Conservation (phyloP, 2,888 invertebrate genomes). For the Ditula angustiorana region DNA sequence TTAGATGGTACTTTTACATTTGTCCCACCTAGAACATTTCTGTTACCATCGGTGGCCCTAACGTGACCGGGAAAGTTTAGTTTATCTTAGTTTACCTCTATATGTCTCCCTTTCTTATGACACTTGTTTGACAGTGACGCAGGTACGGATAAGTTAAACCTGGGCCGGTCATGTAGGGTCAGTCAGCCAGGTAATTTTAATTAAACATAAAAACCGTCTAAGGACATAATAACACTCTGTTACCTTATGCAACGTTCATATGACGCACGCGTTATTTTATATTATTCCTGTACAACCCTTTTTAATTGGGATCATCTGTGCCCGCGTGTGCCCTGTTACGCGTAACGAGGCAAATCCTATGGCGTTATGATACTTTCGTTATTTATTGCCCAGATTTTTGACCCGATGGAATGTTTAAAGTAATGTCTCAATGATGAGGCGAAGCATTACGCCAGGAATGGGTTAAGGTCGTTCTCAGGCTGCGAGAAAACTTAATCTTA, state of each 20-base stretch:
- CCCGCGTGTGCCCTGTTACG: slow-evolving; percentile 1
- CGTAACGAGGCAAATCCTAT: slow-evolving; percentile 21
- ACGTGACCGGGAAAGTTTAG: no score
- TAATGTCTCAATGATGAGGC: neutral
- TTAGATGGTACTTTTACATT: no score
- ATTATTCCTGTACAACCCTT: slow-evolving; percentile 15
- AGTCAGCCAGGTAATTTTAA: neutral
- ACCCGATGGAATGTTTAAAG: neutral
- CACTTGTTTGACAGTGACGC: no score
- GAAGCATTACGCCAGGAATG: neutral
- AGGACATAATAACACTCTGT: neutral
- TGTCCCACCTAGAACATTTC: neutral
- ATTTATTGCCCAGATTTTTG: neutral
- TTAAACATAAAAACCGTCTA: neutral
- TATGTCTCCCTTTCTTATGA: no score
- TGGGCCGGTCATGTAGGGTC: no score
- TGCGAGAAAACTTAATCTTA: no score
- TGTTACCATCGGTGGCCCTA: neutral
- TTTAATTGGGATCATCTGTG: slow-evolving; percentile 24
- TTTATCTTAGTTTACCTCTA: no score
- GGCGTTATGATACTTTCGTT: neutral
- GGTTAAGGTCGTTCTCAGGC: no score
- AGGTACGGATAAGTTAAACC: no score
- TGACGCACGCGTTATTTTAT: slow-evolving; percentile 4
- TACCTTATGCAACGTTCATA: neutral